Evolutionary conservation across 2,797 vertebrate genomes (phyloP), one percentile per base, ranked within the genome.

Genomic region (Cynodonichthys magdalenae): DNA sequence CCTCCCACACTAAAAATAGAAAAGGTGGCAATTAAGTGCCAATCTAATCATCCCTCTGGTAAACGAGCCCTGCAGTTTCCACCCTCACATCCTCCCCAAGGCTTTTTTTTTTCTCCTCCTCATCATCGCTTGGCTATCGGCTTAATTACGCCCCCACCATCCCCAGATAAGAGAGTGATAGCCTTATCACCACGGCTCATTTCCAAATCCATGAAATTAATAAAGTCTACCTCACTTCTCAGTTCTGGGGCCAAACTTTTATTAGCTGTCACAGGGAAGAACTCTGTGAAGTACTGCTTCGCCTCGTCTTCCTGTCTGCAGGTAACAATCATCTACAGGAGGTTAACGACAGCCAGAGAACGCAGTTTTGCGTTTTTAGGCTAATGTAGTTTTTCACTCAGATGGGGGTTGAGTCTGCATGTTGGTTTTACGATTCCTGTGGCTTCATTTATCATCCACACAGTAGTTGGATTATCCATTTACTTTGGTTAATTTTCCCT

Each of bases 191-290:
- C 87, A 85, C 70, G 81, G 87, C 87, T 92, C 90, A 91, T 92
- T 91, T 92, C 84, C 77, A 89, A 87, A 92, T 84, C 90, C 87
- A 87, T 89, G 89, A 91, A 91, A 91, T 90, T 87, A 90, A 91
- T 91, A 89, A 89, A 89, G 89, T 87, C 89, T 81, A 84, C 85
- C 85, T 86, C 84, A 79, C 63, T 27, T 81, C 84, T 89, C 83
- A 68, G 80, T 83, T 75, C 75, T 79, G 72, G 69, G 76, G 71
- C 71, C 80, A 79, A 86, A 87, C 87, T 86, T 82, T 80, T 87
- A 87, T 83, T 78, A 87, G 86, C 81, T 71, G 83, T 85, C 84
- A 78, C 57, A 10, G 60, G 59, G 28, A 34, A 72, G 74, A 72
- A 77, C 67, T 71, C 36, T 0, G 70, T 69, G 66, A 82, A 84